These are phyloP conservation scores for Sphecodes monilicornis DNA, from an alignment of 2,888 invertebrate genomes.

Conservation along the genomic window DNA sequence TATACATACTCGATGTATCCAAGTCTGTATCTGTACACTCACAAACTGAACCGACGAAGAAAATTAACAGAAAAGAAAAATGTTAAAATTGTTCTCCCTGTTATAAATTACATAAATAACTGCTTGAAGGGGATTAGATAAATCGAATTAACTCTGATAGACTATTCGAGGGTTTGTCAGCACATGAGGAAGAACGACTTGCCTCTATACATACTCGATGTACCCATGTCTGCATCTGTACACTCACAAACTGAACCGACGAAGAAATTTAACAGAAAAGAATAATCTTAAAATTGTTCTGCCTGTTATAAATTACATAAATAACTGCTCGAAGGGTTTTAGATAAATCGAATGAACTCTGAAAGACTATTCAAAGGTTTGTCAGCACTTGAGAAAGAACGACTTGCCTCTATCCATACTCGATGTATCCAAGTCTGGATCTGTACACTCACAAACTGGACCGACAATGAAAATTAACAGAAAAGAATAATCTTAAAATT, in stretches of 20 bases:
- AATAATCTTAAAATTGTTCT: not conserved
- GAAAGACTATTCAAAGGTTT: no score
- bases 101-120: not conserved
- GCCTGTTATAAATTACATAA: not conserved
- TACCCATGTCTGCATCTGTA: no score
- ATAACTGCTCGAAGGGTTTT: not conserved
- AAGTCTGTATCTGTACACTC: no score
- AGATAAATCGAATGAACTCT: no score
- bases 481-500: not conserved
- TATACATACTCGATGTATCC: not conserved
- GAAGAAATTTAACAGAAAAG: not conserved
- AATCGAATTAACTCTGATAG: no score
- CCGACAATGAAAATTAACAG: not conserved
- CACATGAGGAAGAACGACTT: no score
- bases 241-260: not conserved
- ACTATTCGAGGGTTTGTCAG: no score
- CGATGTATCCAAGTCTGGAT: no score
- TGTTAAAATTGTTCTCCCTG: not conserved
- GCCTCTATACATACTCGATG: not conserved
- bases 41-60: not conserved
- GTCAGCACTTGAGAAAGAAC: no score
- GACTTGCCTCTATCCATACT: not conserved
- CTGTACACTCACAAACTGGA: not conserved
- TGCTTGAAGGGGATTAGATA: no score
- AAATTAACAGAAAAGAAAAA: not conserved